Evolutionary conservation across 2,797 vertebrate species (phyloP), one percentile per base, ranked within the genome.

Genomic region (Enoplosus armatus): DNA sequence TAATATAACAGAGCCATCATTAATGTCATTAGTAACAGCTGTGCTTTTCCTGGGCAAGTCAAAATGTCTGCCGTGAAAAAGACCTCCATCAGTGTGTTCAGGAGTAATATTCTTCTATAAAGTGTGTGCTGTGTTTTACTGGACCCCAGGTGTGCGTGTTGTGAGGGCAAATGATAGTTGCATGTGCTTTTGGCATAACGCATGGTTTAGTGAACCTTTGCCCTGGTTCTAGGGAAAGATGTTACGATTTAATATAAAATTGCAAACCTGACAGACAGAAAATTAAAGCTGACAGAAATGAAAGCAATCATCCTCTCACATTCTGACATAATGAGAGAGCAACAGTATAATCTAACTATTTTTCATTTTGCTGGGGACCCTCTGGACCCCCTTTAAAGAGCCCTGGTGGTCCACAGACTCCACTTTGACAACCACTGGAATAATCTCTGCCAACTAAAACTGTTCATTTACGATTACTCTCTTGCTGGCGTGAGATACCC

Each of bases 391-490:
- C 18, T 47, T 56, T 14, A 54, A 73, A 33, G 37, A 60, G 15
- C 20, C 56, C 10, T 51, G 27, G 16, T 29, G 22, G 50, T 47
- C 37, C 9, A 0, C 35, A 61, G 35, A 37, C 53, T 56, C 27
- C 20, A 67, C 12, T 64, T 26, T 77, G 29, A 33, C 8, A 68
- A 33, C 14, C 16, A n/a, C 12, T 39, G 14, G 47, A 55, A 75
- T 66, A 37, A 35, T 22, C 20, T 22, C 47, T 43, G 50, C n/a
- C 29, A 15, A 29, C 3, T 56, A 26, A 43, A 41, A 7, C 24
- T 20, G 8, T 51, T 41, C 0, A 10, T 72, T 29, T 70, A 8
- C 35, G n/a, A n/a, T n/a, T n/a, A n/a, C n/a, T n/a, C 7, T 31
- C 2, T 58, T 26, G 10, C 20, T 35, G 48, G 18, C 55, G 63